Conservation (phyloP, 2,888 invertebrate species). For the Salpingus planirostris region DNA sequence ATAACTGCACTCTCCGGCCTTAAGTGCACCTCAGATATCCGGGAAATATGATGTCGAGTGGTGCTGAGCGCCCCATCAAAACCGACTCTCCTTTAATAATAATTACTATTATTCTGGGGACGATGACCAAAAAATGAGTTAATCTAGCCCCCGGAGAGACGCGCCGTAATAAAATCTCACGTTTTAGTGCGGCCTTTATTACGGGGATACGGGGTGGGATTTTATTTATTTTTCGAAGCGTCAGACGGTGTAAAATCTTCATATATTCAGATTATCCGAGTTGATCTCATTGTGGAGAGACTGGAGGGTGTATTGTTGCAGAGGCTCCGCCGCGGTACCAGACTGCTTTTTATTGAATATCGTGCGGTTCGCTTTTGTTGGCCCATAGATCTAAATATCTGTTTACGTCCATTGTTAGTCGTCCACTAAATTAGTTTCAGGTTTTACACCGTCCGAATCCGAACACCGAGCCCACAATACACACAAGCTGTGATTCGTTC, state of each 20-base stretch:
- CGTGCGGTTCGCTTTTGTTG: constrained; percentile 10
- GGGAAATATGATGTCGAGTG: too few species aligned
- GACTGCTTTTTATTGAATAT: constrained; percentile 14
- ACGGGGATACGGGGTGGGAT: constrained; percentile 1
- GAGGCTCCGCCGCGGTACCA: constrained; percentile 1
- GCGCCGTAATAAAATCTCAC: too few species aligned
- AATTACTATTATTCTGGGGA: too few species aligned
- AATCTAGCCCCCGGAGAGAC: too few species aligned
- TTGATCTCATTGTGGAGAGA: constrained; percentile 11
- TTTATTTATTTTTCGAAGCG: too few species aligned
- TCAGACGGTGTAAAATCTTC: constrained; percentile 7
- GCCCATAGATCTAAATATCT: constrained; percentile 12
- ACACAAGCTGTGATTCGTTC: constrained; percentile 10
- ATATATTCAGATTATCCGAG: constrained; percentile 11
- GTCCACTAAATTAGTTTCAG: constrained; percentile 14
- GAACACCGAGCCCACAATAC: constrained; percentile 11
- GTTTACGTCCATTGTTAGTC: constrained; percentile 14
- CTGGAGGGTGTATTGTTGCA: constrained; percentile 9
- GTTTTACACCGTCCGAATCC: constrained; percentile 12
- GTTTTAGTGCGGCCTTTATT: too few species aligned
- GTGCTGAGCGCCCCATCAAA: too few species aligned
- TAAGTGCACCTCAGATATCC: too few species aligned
- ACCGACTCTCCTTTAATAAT: too few species aligned
- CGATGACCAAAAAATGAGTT: too few species aligned
- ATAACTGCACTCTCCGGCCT: too few species aligned